A percentile compares a stretch with the other conserved stretches of the same genome.
phyloP scores from a whole-genome alignment of 2,797 vertebrate species.

The Onychomys arenicola region DNA sequence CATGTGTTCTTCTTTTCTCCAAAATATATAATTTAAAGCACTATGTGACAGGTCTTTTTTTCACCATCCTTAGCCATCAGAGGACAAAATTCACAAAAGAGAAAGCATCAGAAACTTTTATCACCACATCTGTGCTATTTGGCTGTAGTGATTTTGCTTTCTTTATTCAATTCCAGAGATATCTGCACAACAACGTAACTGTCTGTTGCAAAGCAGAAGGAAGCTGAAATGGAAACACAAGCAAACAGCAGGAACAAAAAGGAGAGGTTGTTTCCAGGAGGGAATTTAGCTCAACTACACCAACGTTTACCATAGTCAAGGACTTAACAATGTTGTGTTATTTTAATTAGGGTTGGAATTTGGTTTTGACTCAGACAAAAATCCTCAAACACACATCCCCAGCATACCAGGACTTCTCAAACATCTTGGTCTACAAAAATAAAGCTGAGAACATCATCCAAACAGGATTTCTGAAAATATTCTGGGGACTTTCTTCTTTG shows the following conservation, averaged over 20 bases:
- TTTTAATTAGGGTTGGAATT: constrained; percentile 78
- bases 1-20: neutral
- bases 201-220: constrained; percentile 70
- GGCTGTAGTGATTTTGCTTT: constrained; percentile 80
- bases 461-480: constrained; percentile 79
- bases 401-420: constrained; percentile 65
- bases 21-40: neutral
- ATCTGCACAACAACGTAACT: constrained; percentile 68
- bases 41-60: constrained; percentile 62
- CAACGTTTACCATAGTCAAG: constrained; percentile 81
- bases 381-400: constrained; percentile 71
- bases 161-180: constrained; percentile 67
- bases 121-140: constrained; percentile 71
- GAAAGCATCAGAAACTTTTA: constrained; percentile 63
- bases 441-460: constrained; percentile 71
- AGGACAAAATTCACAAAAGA: constrained; percentile 61
- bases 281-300: constrained; percentile 81
- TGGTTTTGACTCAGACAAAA: constrained; percentile 77
- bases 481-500: constrained; percentile 73
- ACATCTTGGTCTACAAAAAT: constrained; percentile 76
- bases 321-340: constrained; percentile 77
- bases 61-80: constrained; percentile 46
- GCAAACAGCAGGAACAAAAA: constrained; percentile 68
- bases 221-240: constrained; percentile 82
- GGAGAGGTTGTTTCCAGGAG: constrained; percentile 71